These are phyloP conservation scores for Theonella swinhoei DNA, from an alignment of 37 sponge, comb jelly and placozoan genomes.

Conservation along the genomic window DNA sequence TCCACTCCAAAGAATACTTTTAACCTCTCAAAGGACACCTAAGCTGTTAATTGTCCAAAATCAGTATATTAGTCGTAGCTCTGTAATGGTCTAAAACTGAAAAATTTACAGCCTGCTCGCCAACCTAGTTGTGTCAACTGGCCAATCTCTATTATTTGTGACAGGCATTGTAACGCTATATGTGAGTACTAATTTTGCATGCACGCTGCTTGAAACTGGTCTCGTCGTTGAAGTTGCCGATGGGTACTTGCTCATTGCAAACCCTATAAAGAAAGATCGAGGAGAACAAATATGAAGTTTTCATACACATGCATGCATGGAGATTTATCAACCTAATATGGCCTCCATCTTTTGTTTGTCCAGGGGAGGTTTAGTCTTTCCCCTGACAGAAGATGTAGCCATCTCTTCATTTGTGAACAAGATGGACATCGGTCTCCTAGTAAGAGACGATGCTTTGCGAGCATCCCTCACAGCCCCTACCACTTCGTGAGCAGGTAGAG, in stretches of 20 bases:
- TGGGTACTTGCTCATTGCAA: background rate
- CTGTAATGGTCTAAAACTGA: too few species aligned
- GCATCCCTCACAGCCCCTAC: background rate
- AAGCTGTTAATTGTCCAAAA: too few species aligned
- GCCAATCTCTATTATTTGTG: too few species aligned
- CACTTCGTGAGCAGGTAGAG: background rate
- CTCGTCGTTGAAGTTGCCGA: background rate
- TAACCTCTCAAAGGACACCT: too few species aligned
- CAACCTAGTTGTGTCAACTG: too few species aligned
- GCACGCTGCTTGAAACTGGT: background rate
- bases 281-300: background rate
- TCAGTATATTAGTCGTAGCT: too few species aligned
- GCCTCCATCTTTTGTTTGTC: slow-evolving; percentile 6
- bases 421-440: background rate
- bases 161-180: too few species aligned
- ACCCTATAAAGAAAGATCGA: background rate
- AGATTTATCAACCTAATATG: background rate
- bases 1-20: too few species aligned
- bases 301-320: background rate
- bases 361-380: background rate
- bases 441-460: background rate
- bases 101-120: too few species aligned
- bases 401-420: background rate
- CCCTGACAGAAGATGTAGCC: background rate
- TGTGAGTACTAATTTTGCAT: too few species aligned